Evolutionary conservation across 1,140 invertebrate genomes (phyloP).

Genomic region (Melanaphis sacchari): DNA sequence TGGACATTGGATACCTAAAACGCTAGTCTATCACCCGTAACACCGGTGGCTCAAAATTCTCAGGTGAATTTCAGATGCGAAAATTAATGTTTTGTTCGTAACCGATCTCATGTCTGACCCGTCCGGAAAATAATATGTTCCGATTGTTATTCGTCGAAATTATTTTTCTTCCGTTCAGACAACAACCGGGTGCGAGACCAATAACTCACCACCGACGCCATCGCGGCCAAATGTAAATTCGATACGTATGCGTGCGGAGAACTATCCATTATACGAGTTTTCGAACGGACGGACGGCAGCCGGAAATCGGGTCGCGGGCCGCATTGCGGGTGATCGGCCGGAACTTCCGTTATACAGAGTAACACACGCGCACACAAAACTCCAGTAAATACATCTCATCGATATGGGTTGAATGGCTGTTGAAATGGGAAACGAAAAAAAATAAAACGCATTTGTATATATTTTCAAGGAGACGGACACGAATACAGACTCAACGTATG

Average conservation of each 20-base stretch:
- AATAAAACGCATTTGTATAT: not conserved
- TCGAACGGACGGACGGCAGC: not conserved
- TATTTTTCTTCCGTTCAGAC: not conserved
- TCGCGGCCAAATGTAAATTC: not conserved
- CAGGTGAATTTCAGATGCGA: not conserved
- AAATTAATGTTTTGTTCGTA: not conserved
- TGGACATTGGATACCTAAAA: not conserved
- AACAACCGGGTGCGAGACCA: not conserved
- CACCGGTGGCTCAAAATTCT: not conserved
- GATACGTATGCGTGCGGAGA: not conserved
- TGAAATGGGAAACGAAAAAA: not conserved
- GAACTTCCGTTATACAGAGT: constrained; percentile 22
- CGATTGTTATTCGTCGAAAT: not conserved
- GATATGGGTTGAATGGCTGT: not conserved
- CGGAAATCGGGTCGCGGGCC: constrained; percentile 24
- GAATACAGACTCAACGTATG: no score
- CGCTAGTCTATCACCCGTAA: not conserved
- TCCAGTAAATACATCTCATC: not conserved
- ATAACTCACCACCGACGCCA: not conserved
- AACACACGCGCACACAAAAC: not conserved
- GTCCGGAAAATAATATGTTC: not conserved
- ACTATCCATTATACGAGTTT: not conserved
- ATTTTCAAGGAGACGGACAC: no score
- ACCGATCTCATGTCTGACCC: not conserved
- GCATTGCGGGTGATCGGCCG: constrained; percentile 22